These are phyloP conservation scores for Apamea sordens DNA, from an alignment of 2,888 invertebrate genomes.

Conservation along the genomic window DNA sequence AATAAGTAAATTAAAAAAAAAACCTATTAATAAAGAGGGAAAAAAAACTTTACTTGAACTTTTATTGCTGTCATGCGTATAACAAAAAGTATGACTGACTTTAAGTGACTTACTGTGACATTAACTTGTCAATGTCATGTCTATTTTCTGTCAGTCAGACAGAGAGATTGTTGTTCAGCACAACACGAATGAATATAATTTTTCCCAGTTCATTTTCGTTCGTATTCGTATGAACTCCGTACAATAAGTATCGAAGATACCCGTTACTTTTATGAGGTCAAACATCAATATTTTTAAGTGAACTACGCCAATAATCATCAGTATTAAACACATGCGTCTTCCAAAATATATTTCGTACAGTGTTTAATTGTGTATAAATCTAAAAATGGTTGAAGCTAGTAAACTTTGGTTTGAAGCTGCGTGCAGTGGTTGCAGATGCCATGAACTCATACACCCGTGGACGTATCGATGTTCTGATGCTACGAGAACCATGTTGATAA, in stretches of 20 bases:
- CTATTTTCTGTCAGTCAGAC: background rate
- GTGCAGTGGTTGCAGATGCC: slow-evolving; percentile 79
- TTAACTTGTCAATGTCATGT: slow-evolving; percentile 1
- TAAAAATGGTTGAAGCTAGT: slow-evolving; percentile 88
- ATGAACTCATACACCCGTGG: slow-evolving; percentile 88
- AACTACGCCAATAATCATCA: slow-evolving; percentile 4
- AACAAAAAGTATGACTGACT: background rate
- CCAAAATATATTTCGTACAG: slow-evolving; percentile 17
- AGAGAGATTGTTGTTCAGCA: slow-evolving; percentile 11
- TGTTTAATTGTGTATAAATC: slow-evolving; percentile 5
- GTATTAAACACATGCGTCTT: slow-evolving; percentile 23
- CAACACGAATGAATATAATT: slow-evolving; percentile 15
- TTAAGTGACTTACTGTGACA: background rate
- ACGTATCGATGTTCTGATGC: slow-evolving; percentile 84
- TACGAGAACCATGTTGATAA: slow-evolving; percentile 82
- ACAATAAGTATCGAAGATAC: slow-evolving; percentile 4
- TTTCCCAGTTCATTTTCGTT: slow-evolving; percentile 8
- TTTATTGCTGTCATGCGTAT: background rate
- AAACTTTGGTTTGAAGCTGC: slow-evolving; percentile 87
- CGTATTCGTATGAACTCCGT: slow-evolving; percentile 13
- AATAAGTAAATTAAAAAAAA: no score
- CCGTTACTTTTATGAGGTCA: slow-evolving; percentile 32
- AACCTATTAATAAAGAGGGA: background rate
- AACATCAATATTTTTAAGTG: slow-evolving; percentile 29
- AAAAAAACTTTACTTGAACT: no score